Base-by-base conservation (phyloP, 2,888 invertebrate genomes). In the Itoplectis maculator region DNA sequence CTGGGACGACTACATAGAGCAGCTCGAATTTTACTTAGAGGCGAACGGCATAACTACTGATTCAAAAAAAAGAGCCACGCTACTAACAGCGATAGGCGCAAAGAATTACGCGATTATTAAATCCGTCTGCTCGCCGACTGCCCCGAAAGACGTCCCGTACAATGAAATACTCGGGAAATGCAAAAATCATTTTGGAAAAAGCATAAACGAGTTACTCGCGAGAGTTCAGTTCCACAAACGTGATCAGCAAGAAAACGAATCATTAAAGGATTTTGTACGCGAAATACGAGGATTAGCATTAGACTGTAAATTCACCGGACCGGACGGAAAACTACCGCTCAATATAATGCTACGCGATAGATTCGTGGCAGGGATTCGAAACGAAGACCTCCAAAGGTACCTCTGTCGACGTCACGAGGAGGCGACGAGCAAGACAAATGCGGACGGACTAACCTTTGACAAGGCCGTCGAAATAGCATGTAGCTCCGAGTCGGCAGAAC, bases 301-400 rank as follows among this genome's bases (percentile, higher is more conserved):
- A 76, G 61, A 76, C 37, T 80, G 80, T 37, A 69, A 80, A 76
- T 81, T 81, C 56, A 56, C 54, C 2, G 76, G 70, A 13, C 65
- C 70, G 9, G 40, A 29, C 13, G 59, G 47, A 54, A 76, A 69
- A 63, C 72, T 81, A 29, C 76, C 81, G 40, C 20, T 81, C 54
- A 23, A 81, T 20, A 81, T 81, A 56, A 76, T 70, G 76, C 63
- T 81, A 20, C 81, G 81, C 63, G 81, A 81, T 20, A 9, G 76
- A 70, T 81, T 76, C 54, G 81, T 81, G 20, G 81, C 81, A 11
- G 81, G 81, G n/a, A 72, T 81, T 18, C 20, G 56, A 56, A 51
- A 79, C 65, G 79, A 72, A 23, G 79, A 79, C 40, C 42, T 79
- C 4, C 74, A 79, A 18, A 65, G 79, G 74, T 79, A 74, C 49